Percentiles rank a stretch among this genome's conserved stretches.
Conservation (phyloP, 2,888 invertebrate species). For the Scrobipalpa costella region DNA sequence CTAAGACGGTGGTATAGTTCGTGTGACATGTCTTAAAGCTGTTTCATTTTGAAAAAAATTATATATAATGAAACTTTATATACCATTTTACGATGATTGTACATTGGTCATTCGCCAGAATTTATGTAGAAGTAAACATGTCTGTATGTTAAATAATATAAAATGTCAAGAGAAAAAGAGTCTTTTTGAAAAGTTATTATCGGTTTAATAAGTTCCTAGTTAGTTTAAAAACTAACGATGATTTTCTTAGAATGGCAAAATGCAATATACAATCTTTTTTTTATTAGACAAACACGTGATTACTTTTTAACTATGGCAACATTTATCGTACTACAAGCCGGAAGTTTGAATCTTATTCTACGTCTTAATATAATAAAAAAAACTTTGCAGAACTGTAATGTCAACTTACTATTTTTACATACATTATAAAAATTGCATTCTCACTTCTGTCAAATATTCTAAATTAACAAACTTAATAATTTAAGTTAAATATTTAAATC, state of each 20-base stretch:
- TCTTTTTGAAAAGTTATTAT: neutral
- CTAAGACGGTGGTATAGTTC: constrained; percentile 76
- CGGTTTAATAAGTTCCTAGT: neutral
- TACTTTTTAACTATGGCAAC: constrained; percentile 71
- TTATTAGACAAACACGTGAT: constrained; percentile 54
- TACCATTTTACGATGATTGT: constrained; percentile 37
- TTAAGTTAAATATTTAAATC: constrained; percentile 1
- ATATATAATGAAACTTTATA: constrained; percentile 41
- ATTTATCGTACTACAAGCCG: constrained; percentile 50
- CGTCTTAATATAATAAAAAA: constrained; percentile 53
- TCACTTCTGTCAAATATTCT: constrained; percentile 26
- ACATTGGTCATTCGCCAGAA: neutral
- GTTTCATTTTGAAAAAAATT: constrained; percentile 51
- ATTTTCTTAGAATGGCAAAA: neutral
- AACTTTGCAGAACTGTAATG: constrained; percentile 50
- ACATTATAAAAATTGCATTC: constrained; percentile 53
- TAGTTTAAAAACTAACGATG: neutral
- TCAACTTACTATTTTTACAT: constrained; percentile 50
- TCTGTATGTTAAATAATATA: neutral
- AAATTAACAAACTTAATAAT: constrained; percentile 3
- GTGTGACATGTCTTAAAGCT: constrained; percentile 77
- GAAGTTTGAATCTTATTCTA: constrained; percentile 61
- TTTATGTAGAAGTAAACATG: neutral
- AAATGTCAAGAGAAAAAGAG: too few species aligned
- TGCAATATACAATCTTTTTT: constrained; percentile 34